Base-by-base conservation (phyloP, 2,113 vertebrate genomes). In the Mixornis gularis region DNA sequence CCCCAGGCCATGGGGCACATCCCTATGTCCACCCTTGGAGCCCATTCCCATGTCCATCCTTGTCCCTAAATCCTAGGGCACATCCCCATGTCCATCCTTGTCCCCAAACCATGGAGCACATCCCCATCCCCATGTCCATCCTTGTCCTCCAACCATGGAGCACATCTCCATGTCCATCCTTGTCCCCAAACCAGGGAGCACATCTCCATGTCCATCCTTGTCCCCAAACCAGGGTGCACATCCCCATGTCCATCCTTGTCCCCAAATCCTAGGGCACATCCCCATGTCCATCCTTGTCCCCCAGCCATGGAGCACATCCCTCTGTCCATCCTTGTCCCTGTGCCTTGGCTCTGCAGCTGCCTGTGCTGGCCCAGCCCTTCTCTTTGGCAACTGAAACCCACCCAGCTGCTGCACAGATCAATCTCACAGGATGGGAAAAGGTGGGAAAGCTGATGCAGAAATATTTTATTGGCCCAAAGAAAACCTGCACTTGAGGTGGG, bases 1-100 rank as follows among this genome's bases (percentile, higher is more conserved):
- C 19, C 19, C 48, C 48, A 40, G 1, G 1, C 4, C 26, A 3
- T 27, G 40, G 40, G 1, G 25, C 32, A 29, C 10, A 10, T 73
- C 1, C 32, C n/a, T 0, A 0, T 19, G 26, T 30, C 41, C 53
- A 59, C 2, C 26, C 20, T 32, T 76, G 72, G 29, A 2, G 2
- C 19, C 22, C 4, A 40, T 53, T 5, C 12, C 36, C 0, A 3
- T 41, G n/a, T 25, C 26, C 62, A 46, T 0, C 40, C 13, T 9
- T 65, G 59, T 43, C 14, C 36, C 19, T 13, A 22, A 2, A 1
- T 6, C 38, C 0, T 13, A 40, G 21, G 0, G 7, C 41, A 27
- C 3, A 40, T 48, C 3, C 17, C 17, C 0, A 1, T 34, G 15
- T 24, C 27, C 41, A 46, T 0, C 19, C 26, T 18, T 48, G 40